These are phyloP conservation scores for Emmelina monodactyla DNA, from an alignment of 2,888 invertebrate species.

Conservation along the genomic window DNA sequence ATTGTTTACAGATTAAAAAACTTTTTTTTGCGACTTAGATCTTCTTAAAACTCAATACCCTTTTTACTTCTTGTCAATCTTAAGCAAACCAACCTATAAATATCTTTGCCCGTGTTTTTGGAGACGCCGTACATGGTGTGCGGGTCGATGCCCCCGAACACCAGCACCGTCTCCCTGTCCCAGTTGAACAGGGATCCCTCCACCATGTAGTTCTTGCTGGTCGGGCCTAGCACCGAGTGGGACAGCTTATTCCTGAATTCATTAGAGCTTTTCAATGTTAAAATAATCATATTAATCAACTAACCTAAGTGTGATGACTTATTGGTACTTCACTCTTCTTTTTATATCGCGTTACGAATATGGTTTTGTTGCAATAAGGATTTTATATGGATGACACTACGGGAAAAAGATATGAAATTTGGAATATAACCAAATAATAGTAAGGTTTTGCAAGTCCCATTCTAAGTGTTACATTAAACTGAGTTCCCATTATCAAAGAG, in stretches of 20 bases:
- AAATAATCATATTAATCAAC: neutral
- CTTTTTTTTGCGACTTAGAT: too few relatives aligned
- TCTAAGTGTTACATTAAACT: too few relatives aligned
- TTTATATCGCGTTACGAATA: too few relatives aligned
- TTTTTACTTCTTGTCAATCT: neutral
- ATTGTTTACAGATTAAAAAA: too few relatives aligned
- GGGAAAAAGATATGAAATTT: too few relatives aligned
- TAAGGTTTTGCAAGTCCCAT: too few relatives aligned
- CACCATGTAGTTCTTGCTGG: conserved; percentile 51
- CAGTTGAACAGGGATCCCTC: conserved; percentile 64
- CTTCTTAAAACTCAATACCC: too few relatives aligned
- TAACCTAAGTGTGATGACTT: neutral
- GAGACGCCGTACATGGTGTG: conserved; percentile 62
- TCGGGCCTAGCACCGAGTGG: conserved; percentile 46
- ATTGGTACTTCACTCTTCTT: too few relatives aligned
- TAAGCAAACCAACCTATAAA: conserved; percentile 44
- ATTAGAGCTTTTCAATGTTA: neutral
- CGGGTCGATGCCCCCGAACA: conserved; percentile 76
- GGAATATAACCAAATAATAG: too few relatives aligned
- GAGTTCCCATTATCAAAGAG: too few relatives aligned
- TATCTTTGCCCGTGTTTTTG: conserved; percentile 69
- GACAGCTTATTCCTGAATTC: conserved; percentile 50
- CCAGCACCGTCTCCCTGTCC: conserved; percentile 68
- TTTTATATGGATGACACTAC: too few relatives aligned
- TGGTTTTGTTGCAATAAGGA: too few relatives aligned